These are phyloP conservation scores for Bedellia somnulentella DNA, from an alignment of 2,888 invertebrate genomes.

Conservation along the genomic window DNA sequence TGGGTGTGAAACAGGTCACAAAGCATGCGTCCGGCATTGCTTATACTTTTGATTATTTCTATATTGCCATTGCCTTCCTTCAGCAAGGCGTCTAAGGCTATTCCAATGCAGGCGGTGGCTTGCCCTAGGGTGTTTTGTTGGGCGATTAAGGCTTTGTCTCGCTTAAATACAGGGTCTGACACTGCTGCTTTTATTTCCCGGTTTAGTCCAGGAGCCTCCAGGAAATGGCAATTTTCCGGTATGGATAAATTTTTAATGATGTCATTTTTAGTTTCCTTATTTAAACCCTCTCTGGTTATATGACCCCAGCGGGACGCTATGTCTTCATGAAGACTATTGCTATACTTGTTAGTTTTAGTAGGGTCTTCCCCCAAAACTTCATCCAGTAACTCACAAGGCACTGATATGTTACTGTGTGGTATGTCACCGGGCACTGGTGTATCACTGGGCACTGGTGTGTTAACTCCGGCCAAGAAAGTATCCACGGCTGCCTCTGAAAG, in stretches of 20 bases:
- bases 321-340: slow-evolving; percentile 11
- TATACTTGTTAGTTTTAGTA: slow-evolving; percentile 8
- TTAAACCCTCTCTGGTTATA: slow-evolving; percentile 9
- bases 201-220: slow-evolving; percentile 13
- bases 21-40: slow-evolving; percentile 9
- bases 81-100: slow-evolving; percentile 7
- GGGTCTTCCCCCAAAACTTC: slow-evolving; percentile 10
- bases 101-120: slow-evolving; percentile 10
- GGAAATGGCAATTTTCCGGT: slow-evolving; percentile 11
- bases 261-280: slow-evolving; percentile 10
- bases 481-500: too few species aligned
- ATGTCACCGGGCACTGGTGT: too few species aligned
- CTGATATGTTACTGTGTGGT: too few species aligned
- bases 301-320: slow-evolving; percentile 11
- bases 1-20: slow-evolving; percentile 11
- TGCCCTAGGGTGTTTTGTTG: slow-evolving; percentile 12
- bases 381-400: too few species aligned
- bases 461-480: too few species aligned
- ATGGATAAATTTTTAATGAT: slow-evolving; percentile 10
- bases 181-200: slow-evolving; percentile 12
- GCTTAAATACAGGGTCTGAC: slow-evolving; percentile 9
- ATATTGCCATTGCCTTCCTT: background rate
- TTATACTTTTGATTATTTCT: slow-evolving; percentile 6
- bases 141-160: slow-evolving; percentile 12
- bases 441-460: too few species aligned